Evolutionary conservation across 2,888 invertebrate genomes (phyloP).

Genomic region (Anodontia alba): DNA sequence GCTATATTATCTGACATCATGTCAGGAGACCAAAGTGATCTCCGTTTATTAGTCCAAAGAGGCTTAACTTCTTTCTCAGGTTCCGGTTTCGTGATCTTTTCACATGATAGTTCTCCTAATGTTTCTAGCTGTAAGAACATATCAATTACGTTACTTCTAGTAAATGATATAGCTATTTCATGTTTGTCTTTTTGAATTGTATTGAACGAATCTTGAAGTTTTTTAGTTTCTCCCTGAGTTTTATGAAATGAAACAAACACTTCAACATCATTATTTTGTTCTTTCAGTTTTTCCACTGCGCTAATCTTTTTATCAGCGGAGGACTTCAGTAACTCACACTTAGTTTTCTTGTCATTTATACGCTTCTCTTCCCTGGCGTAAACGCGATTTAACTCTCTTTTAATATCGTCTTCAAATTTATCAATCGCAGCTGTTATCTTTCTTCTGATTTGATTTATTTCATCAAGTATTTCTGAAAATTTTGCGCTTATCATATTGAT

Average conservation of each 20-base stretch:
- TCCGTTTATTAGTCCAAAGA: neutral
- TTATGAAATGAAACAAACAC: slow-evolving; percentile 1
- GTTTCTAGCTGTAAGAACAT: neutral
- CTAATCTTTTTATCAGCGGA: neutral
- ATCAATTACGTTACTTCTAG: neutral
- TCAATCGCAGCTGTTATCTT: neutral
- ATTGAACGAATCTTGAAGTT: neutral
- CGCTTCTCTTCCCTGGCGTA: neutral
- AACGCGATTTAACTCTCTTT: neutral
- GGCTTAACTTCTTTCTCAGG: neutral
- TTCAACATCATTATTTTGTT: slow-evolving; percentile 1
- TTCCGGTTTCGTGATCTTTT: neutral
- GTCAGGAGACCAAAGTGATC: neutral
- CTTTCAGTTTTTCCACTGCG: neutral
- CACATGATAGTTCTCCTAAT: neutral
- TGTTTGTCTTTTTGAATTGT: neutral
- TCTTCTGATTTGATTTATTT: neutral
- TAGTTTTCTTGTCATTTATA: neutral
- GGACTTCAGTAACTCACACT: neutral
- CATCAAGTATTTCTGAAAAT: neutral
- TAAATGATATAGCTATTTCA: neutral
- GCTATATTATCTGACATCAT: neutral
- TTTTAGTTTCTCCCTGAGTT: neutral
- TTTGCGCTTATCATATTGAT: neutral
- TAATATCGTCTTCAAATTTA: slow-evolving; percentile 8